Conservation (phyloP, 2,888 invertebrate genomes). For the Choristoneura rosaceana region DNA sequence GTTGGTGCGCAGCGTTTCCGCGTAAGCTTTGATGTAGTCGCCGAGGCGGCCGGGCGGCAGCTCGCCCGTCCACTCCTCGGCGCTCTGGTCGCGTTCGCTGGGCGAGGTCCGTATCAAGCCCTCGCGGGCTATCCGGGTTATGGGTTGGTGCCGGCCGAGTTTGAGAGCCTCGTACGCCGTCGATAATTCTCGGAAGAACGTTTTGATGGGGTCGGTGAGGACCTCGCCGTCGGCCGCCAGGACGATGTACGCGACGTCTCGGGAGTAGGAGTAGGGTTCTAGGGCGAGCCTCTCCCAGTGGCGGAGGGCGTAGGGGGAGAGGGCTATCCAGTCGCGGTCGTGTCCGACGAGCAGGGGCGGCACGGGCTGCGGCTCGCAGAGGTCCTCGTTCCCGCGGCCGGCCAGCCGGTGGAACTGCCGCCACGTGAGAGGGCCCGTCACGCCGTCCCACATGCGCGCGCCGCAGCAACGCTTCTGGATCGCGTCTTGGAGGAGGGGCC, state of each 20-base stretch:
- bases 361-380: constrained; percentile 98
- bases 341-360: constrained; percentile 97
- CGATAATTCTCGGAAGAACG: constrained; percentile 97
- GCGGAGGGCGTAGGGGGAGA: constrained; percentile 94
- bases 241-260: constrained; percentile 98
- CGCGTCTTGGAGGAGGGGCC: constrained; percentile 97
- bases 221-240: constrained; percentile 97
- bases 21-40: constrained; percentile 94
- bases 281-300: constrained; percentile 99
- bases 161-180: constrained; percentile 97
- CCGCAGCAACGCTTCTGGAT: constrained; percentile 97
- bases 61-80: constrained; percentile 96
- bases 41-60: constrained; percentile 93
- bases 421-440: constrained; percentile 99
- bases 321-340: constrained; percentile 89
- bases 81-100: constrained; percentile 56
- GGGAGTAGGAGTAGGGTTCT: constrained; percentile 97
- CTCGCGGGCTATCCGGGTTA: constrained; percentile 92
- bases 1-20: constrained; percentile 76
- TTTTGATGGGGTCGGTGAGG: constrained; percentile 90
- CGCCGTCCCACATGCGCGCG: constrained; percentile 96
- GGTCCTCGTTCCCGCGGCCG: constrained; percentile 96
- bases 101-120: constrained; percentile 93
- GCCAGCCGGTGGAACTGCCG: constrained; percentile 98
- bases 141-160: constrained; percentile 96